Evolutionary conservation across 1,140 invertebrate genomes (phyloP).

Genomic region (Holcopasites calliopsidis): DNA sequence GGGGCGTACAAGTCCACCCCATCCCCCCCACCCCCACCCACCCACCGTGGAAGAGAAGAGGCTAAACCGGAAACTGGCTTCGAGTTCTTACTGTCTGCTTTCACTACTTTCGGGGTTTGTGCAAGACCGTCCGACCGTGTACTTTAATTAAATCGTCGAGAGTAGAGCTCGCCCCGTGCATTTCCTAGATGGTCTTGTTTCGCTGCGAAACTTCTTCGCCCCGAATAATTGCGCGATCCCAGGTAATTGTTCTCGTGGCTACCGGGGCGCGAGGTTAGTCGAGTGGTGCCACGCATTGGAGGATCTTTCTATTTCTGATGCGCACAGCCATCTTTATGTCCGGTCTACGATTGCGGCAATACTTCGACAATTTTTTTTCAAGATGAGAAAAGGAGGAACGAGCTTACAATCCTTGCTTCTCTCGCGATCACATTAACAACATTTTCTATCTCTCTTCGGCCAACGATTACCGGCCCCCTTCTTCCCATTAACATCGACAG

Average conservation of each 20-base stretch:
- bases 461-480: neutral
- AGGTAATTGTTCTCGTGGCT: no score
- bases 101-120: conserved; percentile 33
- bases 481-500: conserved; percentile 1
- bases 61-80: conserved; percentile 50
- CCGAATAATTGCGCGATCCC: conserved; percentile 32
- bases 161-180: conserved; percentile 20
- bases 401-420: neutral
- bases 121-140: conserved; percentile 36
- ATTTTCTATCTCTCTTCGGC: neutral
- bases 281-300: no score
- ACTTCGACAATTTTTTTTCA: no score
- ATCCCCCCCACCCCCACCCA: no score
- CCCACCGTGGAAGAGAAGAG: neutral
- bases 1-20: no score
- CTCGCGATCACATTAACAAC: neutral
- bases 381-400: no score
- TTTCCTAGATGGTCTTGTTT: conserved; percentile 35
- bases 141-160: conserved; percentile 50
- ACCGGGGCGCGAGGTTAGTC: no score
- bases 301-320: no score
- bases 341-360: no score
- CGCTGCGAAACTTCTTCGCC: neutral
- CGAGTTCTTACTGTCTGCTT: conserved; percentile 50
- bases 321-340: no score